A percentile compares a stretch with the other conserved stretches of the same genome.
Conservation (phyloP, 2,888 invertebrate species). For the Drosophila subquinaria region DNA sequence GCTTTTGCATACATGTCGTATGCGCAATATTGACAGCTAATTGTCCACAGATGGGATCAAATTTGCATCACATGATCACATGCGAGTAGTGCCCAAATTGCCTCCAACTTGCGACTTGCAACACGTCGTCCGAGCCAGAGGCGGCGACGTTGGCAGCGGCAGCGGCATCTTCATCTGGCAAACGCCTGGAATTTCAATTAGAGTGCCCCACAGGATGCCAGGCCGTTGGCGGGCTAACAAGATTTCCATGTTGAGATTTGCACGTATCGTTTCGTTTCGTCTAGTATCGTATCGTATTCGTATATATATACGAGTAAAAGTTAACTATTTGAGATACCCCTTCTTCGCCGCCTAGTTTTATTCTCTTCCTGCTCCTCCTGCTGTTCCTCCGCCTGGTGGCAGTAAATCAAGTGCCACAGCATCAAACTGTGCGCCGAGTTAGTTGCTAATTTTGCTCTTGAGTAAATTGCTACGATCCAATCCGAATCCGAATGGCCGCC, state of each 20-base stretch:
- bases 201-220: slow-evolving; percentile 71
- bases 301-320: slow-evolving; percentile 23
- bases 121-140: slow-evolving; percentile 15
- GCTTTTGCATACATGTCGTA: slow-evolving; percentile 64
- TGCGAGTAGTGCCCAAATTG: slow-evolving; percentile 32
- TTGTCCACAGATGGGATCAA: slow-evolving; percentile 78
- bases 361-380: not conserved
- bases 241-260: slow-evolving; percentile 69
- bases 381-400: slow-evolving; percentile 28
- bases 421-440: slow-evolving; percentile 69
- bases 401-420: slow-evolving; percentile 67
- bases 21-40: slow-evolving; percentile 77
- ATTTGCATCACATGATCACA: slow-evolving; percentile 68
- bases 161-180: slow-evolving; percentile 39
- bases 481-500: slow-evolving; percentile 52
- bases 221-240: slow-evolving; percentile 64
- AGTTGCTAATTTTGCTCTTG: slow-evolving; percentile 79
- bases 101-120: slow-evolving; percentile 15
- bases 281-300: not conserved
- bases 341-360: not conserved
- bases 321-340: slow-evolving; percentile 22
- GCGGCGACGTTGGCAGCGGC: not conserved
- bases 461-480: slow-evolving; percentile 76
- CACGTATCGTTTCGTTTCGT: slow-evolving; percentile 34
- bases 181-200: slow-evolving; percentile 70